A percentile compares a stretch with the other conserved stretches of the same genome.
phyloP scores from a whole-genome alignment of 2,113 vertebrate species.

The Phasianus colchicus region DNA sequence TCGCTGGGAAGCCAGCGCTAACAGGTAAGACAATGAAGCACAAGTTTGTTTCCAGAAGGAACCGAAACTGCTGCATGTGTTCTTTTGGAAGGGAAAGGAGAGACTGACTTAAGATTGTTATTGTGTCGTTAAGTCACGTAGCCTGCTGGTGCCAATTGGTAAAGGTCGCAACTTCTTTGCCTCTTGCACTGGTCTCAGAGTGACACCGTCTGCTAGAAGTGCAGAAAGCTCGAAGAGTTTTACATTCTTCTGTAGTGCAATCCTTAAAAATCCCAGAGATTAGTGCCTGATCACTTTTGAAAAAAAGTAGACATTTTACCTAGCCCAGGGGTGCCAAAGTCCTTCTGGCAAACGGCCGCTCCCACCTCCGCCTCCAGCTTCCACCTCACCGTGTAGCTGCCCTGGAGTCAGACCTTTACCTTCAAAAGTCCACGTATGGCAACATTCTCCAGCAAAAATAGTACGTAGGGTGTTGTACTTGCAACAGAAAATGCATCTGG shows the following conservation, averaged over 20 bases:
- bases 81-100: slow-evolving; percentile 68
- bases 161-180: slow-evolving; percentile 48
- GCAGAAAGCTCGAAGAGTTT: slow-evolving; percentile 71
- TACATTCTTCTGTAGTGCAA: slow-evolving; percentile 83
- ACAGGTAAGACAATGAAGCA: slow-evolving; percentile 54
- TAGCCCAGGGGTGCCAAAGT: slow-evolving; percentile 71
- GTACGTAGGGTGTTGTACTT: slow-evolving; percentile 6
- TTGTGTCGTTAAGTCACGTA: slow-evolving; percentile 7
- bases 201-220: slow-evolving; percentile 70
- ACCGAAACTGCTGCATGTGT: slow-evolving; percentile 61
- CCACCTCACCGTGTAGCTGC: slow-evolving; percentile 71
- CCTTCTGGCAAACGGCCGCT: slow-evolving; percentile 42
- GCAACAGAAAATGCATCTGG: slow-evolving; percentile 25
- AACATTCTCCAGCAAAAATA: slow-evolving; percentile 52
- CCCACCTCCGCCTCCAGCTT: slow-evolving; percentile 57
- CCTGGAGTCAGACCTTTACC: slow-evolving; percentile 68
- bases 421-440: slow-evolving; percentile 47
- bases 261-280: slow-evolving; percentile 81
- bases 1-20: slow-evolving; percentile 66
- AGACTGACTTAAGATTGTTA: slow-evolving; percentile 11
- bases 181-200: slow-evolving; percentile 74
- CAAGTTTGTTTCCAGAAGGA: slow-evolving; percentile 71
- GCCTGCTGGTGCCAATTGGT: slow-evolving; percentile 78
- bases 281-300: slow-evolving; percentile 77
- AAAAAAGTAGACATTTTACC: slow-evolving; percentile 73